Evolutionary conservation across 2,888 invertebrate genomes (phyloP), one percentile per base, ranked within the genome.

Genomic region (Glyphotaelius pellucidus): DNA sequence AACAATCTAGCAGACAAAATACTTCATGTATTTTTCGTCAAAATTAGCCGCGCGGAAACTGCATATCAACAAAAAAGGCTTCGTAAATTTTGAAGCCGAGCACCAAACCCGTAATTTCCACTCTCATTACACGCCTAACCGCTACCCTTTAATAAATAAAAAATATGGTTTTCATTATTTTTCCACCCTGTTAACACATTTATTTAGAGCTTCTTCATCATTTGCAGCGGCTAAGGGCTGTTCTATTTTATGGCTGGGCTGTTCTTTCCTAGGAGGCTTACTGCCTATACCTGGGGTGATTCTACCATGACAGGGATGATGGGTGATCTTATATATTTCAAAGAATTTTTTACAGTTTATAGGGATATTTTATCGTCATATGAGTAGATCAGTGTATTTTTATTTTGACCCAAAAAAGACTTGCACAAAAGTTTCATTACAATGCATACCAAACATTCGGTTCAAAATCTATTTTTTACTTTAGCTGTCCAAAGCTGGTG

Each of bases 151-250:
- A 19, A 67, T 67, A 67, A 67, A 67, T 67, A 67, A 67, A 67
- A 67, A 67, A 19, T 67, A 67, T 15, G 25, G 4, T 25, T 67
- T 67, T 67, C 52, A 67, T 83, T 35, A 83, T 83, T 83, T 83
- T 83, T 83, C 83, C 83, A 83, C 83, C 32, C 31, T 83, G 83
- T 83, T 83, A 83, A 83, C 83, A 30, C 15, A 5, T 32, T 83
- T 83, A 83, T 83, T 83, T 83, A 83, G 32, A 83, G 83, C 83
- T 19, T 32, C 83, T 83, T 32, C 35, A 83, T 83, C 83, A 83
- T 83, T 83, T 35, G 9, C 83, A 35, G 32, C 15, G 35, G 35
- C 32, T 83, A 83, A 83, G 83, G 83, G 83, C 35, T 83, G 83
- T 4, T 83, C 35, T 83, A 67, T 83, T 32, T 35, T 83, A 32